Evolutionary conservation across 1,140 invertebrate genomes (phyloP).

Genomic region (Aphelenchoides fujianensis): DNA sequence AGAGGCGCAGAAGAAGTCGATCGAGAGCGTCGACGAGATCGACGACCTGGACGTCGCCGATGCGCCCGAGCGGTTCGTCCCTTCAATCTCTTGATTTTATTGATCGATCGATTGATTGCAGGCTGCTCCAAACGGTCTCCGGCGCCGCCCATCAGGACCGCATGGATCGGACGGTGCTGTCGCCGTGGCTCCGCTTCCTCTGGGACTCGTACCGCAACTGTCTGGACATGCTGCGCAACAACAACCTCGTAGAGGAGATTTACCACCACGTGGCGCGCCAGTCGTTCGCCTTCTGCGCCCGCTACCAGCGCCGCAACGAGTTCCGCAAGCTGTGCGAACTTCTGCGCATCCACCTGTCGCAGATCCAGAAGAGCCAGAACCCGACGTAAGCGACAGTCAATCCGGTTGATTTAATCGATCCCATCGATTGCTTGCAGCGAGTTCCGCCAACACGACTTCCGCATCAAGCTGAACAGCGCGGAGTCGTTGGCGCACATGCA

Average conservation of each 20-base stretch:
- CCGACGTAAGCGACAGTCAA: slow-evolving; percentile 45
- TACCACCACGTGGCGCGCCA: slow-evolving; percentile 67
- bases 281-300: slow-evolving; percentile 95
- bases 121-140: slow-evolving; percentile 79
- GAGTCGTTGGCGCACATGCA: slow-evolving; percentile 96
- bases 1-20: slow-evolving; percentile 84
- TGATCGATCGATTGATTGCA: too few species aligned
- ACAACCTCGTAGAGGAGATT: slow-evolving; percentile 68
- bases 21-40: slow-evolving; percentile 81
- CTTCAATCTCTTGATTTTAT: too few species aligned
- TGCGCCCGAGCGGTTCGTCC: slow-evolving; percentile 90
- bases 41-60: slow-evolving; percentile 96
- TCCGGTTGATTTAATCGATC: slow-evolving; percentile 15
- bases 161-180: slow-evolving; percentile 87
- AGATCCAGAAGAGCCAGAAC: slow-evolving; percentile 59
- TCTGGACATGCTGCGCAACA: slow-evolving; percentile 85
- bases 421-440: slow-evolving; percentile 66
- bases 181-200: slow-evolving; percentile 98
- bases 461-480: slow-evolving; percentile 77
- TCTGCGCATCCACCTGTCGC: slow-evolving; percentile 54
- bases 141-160: slow-evolving; percentile 96
- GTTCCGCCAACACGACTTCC: slow-evolving; percentile 70
- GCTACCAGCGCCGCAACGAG: slow-evolving; percentile 95
- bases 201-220: slow-evolving; percentile 99
- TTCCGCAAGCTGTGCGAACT: slow-evolving; percentile 97